phyloP scores from a whole-genome alignment of 1,140 invertebrate genomes.

The Tetraneura akinire region DNA sequence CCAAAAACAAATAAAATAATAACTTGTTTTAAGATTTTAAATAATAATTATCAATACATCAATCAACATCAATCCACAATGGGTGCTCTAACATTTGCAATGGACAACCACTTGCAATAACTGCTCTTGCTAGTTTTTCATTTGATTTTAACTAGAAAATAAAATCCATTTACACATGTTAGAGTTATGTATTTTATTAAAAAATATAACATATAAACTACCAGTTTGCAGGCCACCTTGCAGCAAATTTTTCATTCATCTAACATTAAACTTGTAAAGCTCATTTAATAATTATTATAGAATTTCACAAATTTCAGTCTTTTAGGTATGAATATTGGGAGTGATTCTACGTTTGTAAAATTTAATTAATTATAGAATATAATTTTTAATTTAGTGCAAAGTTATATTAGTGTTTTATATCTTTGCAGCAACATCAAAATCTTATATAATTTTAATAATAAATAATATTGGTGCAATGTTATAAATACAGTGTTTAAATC shows the following conservation, averaged over 20 bases:
- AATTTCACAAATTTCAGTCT: neutral
- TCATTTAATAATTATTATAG: neutral
- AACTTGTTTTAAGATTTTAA: conserved; percentile 49
- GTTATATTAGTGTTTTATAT: too few species aligned
- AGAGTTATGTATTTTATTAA: neutral
- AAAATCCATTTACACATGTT: neutral
- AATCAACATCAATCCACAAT: conserved; percentile 54
- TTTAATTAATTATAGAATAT: neutral
- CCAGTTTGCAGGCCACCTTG: neutral
- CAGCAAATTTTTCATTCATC: neutral
- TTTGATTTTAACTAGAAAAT: conserved; percentile 5
- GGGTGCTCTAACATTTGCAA: conserved; percentile 53
- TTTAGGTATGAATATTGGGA: neutral
- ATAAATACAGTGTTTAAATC: too few species aligned
- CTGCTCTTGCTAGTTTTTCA: conserved; percentile 40
- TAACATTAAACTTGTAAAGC: neutral
- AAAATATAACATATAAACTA: neutral
- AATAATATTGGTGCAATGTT: too few species aligned
- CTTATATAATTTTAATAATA: too few species aligned
- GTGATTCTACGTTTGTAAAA: too few species aligned
- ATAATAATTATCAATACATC: too few species aligned
- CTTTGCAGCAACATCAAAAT: too few species aligned
- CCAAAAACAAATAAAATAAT: too few species aligned
- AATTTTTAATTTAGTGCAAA: too few species aligned
- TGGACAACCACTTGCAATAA: conserved; percentile 52